Base-by-base conservation (phyloP, 2,888 invertebrate genomes). In the Aphodius sticticus region DNA sequence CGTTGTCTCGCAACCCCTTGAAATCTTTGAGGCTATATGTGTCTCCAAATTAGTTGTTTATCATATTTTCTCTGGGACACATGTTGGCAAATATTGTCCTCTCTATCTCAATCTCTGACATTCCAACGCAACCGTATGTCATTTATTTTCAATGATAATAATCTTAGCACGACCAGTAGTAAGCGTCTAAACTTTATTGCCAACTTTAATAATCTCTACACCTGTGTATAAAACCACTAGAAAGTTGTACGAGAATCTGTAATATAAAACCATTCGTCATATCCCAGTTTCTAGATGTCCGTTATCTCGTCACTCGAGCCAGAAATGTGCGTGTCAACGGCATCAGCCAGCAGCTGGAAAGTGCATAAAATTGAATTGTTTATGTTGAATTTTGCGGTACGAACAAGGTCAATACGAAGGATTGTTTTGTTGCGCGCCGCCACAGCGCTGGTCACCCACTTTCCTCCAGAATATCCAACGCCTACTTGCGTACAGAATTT, bases 281-380 rank as follows among this genome's bases (percentile, higher is more conserved):
- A 53, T 53, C 53, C 53, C 53, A 53, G 53, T 53, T 53, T 7
- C 53, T 53, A 53, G 53, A 9, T 53, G 12, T 53, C 53, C 53
- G 53, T 53, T 53, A 53, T 53, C 53, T 53, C 9, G 7, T 53
- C 53, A 53, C 7, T 53, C 53, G 9, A 53, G 53, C 12, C 53
- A 12, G 53, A 53, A 53, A 53, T 53, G 53, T 53, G 53, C 53
- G 53, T 53, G 53, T 53, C 53, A 53, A 53, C 53, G 53, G 7
- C 53, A 53, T 12, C 53, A 12, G 12, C 9, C 53, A 12, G 53
- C 12, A 53, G 12, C 53, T 53, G 53, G 53, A 53, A 53, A 53
- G 53, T 53, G 53, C 53, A 53, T 53, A 53, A 53, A 53, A 53
- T 53, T 53, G 53, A 53, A 53, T 53, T 53, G 53, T 53, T 53